A percentile compares a stretch with the other conserved stretches of the same genome.
phyloP scores from a whole-genome alignment of 2,888 invertebrate genomes.

The Chymomyza fuscimana region DNA sequence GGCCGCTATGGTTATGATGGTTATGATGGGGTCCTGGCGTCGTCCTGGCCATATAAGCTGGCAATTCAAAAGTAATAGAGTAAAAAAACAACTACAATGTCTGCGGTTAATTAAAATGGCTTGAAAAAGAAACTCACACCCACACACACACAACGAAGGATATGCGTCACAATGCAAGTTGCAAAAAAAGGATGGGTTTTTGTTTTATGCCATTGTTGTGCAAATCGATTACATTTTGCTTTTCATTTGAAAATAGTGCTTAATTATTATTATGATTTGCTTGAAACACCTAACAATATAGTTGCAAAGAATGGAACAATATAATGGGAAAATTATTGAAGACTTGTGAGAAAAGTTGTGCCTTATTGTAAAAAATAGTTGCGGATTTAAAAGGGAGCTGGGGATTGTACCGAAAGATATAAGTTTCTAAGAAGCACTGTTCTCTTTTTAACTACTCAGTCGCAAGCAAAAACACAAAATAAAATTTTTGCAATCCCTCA shows the following conservation, averaged over 20 bases:
- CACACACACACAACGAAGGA: constrained; percentile 31
- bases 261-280: not conserved
- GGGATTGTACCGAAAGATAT: too few species aligned
- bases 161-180: constrained; percentile 34
- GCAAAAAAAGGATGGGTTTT: constrained; percentile 10
- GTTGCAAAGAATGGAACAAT: too few species aligned
- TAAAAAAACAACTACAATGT: constrained; percentile 17
- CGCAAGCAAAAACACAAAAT: too few species aligned
- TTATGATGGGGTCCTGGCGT: not conserved
- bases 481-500: too few species aligned
- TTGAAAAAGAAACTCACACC: constrained; percentile 17
- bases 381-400: too few species aligned
- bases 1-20: not conserved
- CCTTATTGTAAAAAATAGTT: not conserved
- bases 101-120: constrained; percentile 62
- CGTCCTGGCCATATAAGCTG: not conserved
- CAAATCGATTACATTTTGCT: not conserved
- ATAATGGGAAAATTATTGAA: not conserved
- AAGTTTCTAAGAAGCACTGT: too few species aligned
- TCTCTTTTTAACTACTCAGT: too few species aligned
- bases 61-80: not conserved
- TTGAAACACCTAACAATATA: not conserved
- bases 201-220: not conserved
- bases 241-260: not conserved
- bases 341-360: not conserved